Evolutionary conservation across 2,113 vertebrate genomes (phyloP).

Genomic region (Conger conger): DNA sequence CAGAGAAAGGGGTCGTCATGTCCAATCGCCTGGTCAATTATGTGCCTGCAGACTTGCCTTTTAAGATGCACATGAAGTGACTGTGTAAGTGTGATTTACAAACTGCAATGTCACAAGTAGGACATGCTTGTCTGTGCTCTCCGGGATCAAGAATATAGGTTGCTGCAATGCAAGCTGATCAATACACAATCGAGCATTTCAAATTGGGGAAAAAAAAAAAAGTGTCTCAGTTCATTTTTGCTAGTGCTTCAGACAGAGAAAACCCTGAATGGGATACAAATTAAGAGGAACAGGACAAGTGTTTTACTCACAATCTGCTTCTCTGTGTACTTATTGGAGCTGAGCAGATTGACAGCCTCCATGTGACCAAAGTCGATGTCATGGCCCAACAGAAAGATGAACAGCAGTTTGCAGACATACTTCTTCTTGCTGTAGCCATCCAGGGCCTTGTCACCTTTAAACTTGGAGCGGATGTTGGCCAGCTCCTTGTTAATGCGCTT

Average conservation of each 20-base stretch:
- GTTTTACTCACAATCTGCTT: conserved; percentile 86
- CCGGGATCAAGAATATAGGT: too few species aligned
- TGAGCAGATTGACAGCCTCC: conserved; percentile 91
- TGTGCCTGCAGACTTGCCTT: too few species aligned
- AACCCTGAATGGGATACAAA: neutral
- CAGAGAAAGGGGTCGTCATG: too few species aligned
- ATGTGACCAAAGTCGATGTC: conserved; percentile 95
- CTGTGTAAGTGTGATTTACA: too few species aligned
- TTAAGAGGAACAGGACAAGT: neutral
- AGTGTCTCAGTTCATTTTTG: neutral
- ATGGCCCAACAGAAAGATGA: conserved; percentile 91
- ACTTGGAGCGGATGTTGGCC: conserved; percentile 92
- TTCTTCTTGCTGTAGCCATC: conserved; percentile 96
- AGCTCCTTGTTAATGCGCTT: conserved; percentile 93
- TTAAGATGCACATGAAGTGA: too few species aligned
- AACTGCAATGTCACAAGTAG: too few species aligned
- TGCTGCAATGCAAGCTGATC: too few species aligned
- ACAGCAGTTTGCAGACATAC: conserved; percentile 91
- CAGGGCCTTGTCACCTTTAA: conserved; percentile 92
- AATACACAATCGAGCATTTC: too few species aligned
- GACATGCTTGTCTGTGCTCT: too few species aligned
- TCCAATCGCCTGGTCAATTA: too few species aligned
- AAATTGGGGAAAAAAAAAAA: too few species aligned
- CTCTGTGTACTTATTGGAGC: conserved; percentile 94
- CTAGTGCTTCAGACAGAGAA: neutral